These are phyloP conservation scores for Megaleporinus macrocephalus DNA, from an alignment of 2,113 vertebrate species.

Conservation along the genomic window DNA sequence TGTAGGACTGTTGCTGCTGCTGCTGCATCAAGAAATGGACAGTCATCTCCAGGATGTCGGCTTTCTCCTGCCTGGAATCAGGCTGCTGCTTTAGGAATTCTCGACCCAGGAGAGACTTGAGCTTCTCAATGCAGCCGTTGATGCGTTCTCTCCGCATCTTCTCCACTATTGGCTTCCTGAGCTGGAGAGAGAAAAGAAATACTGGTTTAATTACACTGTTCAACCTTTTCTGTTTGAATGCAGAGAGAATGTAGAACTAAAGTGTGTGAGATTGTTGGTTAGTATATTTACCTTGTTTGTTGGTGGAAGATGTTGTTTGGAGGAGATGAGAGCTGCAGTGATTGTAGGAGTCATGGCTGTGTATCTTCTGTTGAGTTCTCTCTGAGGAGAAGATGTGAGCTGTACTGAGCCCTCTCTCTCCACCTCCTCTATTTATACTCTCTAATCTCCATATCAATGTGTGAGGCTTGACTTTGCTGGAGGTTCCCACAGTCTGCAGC, in stretches of 20 bases:
- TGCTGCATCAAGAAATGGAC: slow-evolving; percentile 46
- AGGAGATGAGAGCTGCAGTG: slow-evolving; percentile 60
- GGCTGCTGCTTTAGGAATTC: slow-evolving; percentile 58
- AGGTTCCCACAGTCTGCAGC: slow-evolving; percentile 62
- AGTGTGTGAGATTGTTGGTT: neutral
- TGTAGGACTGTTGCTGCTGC: slow-evolving; percentile 17
- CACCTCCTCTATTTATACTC: slow-evolving; percentile 57
- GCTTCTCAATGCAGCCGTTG: slow-evolving; percentile 66
- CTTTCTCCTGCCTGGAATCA: slow-evolving; percentile 62
- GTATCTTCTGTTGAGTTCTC: slow-evolving; percentile 53
- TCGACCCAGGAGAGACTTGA: slow-evolving; percentile 59
- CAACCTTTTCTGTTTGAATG: neutral
- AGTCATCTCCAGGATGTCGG: slow-evolving; percentile 61
- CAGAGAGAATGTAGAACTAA: neutral
- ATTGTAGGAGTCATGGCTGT: slow-evolving; percentile 75
- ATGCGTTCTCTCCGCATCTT: slow-evolving; percentile 63
- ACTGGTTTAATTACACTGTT: neutral
- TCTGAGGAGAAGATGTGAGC: slow-evolving; percentile 63
- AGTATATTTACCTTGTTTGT: slow-evolving; percentile 74
- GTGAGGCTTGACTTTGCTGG: slow-evolving; percentile 57
- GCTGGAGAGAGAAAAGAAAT: slow-evolving; percentile 57
- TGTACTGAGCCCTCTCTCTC: slow-evolving; percentile 66
- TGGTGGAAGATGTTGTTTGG: slow-evolving; percentile 69
- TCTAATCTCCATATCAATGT: slow-evolving; percentile 62
- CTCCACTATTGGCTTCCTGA: slow-evolving; percentile 78